A percentile compares a stretch with the other conserved stretches of the same genome.
These are phyloP conservation scores for Papilio aristodemus DNA, from an alignment of 1,140 invertebrate genomes.

Conservation along the genomic window DNA sequence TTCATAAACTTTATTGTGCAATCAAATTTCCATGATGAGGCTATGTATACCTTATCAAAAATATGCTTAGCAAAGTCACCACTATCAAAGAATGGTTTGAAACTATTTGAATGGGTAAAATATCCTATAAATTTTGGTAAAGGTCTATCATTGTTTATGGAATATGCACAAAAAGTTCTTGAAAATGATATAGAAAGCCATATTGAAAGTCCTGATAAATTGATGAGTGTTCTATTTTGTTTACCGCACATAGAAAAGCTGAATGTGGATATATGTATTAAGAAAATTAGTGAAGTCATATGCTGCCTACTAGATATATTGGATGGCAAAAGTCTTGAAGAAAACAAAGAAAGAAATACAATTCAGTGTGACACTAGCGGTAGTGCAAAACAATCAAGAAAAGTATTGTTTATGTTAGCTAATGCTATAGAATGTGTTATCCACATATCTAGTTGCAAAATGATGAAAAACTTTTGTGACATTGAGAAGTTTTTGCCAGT, in stretches of 20 bases:
- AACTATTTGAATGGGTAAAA: slow-evolving; percentile 83
- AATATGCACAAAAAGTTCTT: slow-evolving; percentile 60
- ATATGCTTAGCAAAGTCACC: slow-evolving; percentile 85
- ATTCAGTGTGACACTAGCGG: slow-evolving; percentile 58
- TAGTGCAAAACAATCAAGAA: slow-evolving; percentile 58
- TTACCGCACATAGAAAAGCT: slow-evolving; percentile 82
- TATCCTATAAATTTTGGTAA: slow-evolving; percentile 84
- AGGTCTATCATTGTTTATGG: slow-evolving; percentile 60
- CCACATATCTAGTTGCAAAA: slow-evolving; percentile 78
- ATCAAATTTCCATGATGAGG: slow-evolving; percentile 76
- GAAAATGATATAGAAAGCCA: slow-evolving; percentile 60
- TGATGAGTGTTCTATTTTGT: slow-evolving; percentile 82
- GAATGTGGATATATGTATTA: slow-evolving; percentile 61
- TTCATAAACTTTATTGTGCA: slow-evolving; percentile 84
- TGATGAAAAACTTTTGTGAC: slow-evolving; percentile 73
- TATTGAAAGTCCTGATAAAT: slow-evolving; percentile 68
- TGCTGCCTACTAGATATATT: slow-evolving; percentile 59
- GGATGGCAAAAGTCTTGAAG: slow-evolving; percentile 56
- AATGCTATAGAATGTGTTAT: slow-evolving; percentile 81
- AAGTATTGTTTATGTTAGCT: slow-evolving; percentile 78
- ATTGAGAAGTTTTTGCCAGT: slow-evolving; percentile 60
- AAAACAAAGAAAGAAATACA: slow-evolving; percentile 52
- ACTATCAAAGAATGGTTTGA: slow-evolving; percentile 81
- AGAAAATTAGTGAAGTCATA: slow-evolving; percentile 55
- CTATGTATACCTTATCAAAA: slow-evolving; percentile 84